phyloP scores from a whole-genome alignment of 2,113 vertebrate species.

The Cebus imitator region DNA sequence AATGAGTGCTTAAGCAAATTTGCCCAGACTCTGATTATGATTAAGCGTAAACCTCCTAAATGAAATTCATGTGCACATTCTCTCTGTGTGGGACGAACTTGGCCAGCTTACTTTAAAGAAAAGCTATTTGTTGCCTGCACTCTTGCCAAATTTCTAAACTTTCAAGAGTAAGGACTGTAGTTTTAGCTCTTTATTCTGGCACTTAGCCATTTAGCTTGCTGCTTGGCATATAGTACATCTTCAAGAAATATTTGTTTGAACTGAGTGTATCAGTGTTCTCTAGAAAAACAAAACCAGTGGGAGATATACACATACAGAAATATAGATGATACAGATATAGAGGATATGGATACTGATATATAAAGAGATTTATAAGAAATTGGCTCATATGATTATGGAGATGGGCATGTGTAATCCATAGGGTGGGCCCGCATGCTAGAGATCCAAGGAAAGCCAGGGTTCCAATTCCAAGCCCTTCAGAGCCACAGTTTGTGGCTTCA shows the following conservation, averaged over 20 bases:
- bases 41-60: not conserved
- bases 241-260: not conserved
- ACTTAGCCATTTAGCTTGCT: not conserved
- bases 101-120: not conserved
- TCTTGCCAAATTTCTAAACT: not conserved
- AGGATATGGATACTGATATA: not conserved
- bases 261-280: not conserved
- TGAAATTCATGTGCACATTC: not conserved
- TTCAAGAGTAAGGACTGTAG: not conserved
- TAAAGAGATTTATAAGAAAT: not conserved
- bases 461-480: not conserved
- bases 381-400: not conserved
- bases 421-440: not conserved
- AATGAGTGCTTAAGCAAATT: not conserved
- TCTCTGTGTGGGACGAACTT: not conserved
- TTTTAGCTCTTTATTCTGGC: conserved; percentile 8
- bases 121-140: not conserved
- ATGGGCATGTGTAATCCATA: not conserved
- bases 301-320: not conserved
- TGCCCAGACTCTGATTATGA: not conserved
- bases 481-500: too few relatives aligned
- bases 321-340: not conserved
- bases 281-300: not conserved
- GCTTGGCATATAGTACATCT: not conserved
- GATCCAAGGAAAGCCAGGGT: not conserved